These are phyloP conservation scores for Amphipyra tragopoginis DNA, from an alignment of 2,888 invertebrate genomes.

Conservation along the genomic window DNA sequence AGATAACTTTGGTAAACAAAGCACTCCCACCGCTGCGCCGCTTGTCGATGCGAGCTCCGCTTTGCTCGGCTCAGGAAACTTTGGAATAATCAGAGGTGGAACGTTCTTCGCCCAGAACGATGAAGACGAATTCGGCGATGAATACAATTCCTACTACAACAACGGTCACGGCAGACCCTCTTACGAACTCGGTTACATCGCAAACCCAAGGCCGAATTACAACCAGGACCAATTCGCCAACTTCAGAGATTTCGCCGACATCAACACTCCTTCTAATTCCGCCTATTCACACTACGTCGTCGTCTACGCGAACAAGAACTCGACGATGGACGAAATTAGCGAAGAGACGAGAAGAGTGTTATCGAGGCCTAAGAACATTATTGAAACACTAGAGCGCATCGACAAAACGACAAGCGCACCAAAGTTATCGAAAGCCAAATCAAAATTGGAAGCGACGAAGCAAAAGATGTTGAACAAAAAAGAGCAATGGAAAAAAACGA, in stretches of 20 bases:
- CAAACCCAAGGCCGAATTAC: conserved; percentile 93
- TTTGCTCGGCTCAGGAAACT: conserved; percentile 95
- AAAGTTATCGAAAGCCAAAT: conserved; percentile 91
- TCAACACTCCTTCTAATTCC: conserved; percentile 94
- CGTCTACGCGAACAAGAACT: conserved; percentile 95
- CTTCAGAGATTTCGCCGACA: conserved; percentile 97
- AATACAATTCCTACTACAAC: conserved; percentile 90
- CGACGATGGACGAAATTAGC: conserved; percentile 90
- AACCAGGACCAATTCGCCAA: conserved; percentile 96
- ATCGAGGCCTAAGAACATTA: conserved; percentile 94
- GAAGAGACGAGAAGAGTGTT: conserved; percentile 81
- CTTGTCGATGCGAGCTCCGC: conserved; percentile 89
- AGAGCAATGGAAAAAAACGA: conserved; percentile 84
- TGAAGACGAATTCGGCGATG: conserved; percentile 91
- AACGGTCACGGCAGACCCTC: conserved; percentile 94
- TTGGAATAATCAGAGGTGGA: conserved; percentile 96
- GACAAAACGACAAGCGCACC: conserved; percentile 88
- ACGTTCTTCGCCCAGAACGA: conserved; percentile 95
- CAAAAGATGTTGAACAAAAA: conserved; percentile 81
- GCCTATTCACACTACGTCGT: conserved; percentile 96
- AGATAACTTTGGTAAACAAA: conserved; percentile 81
- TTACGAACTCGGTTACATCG: conserved; percentile 89
- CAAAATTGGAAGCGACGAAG: conserved; percentile 90
- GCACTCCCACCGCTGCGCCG: conserved; percentile 77
- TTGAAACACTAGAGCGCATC: conserved; percentile 93